Conservation (phyloP, 2,888 invertebrate genomes). For the Hoplodrina ambigua region DNA sequence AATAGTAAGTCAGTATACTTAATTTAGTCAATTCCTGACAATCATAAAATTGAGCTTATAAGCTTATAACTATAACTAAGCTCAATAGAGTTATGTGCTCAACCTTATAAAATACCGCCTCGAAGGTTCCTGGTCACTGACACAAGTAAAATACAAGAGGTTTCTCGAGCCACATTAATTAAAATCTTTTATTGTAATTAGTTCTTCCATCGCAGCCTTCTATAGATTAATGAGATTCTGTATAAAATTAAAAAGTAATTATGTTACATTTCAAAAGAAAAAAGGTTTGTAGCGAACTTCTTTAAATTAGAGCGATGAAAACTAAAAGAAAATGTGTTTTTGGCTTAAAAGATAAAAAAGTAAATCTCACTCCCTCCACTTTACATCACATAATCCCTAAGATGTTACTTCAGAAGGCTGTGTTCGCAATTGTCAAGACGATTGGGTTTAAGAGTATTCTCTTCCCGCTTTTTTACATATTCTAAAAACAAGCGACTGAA, state of each 20-base stretch:
- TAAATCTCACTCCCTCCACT: neutral
- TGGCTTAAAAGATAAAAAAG: neutral
- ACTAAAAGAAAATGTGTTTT: neutral
- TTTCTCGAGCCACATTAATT: slow-evolving; percentile 1
- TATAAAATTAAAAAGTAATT: neutral
- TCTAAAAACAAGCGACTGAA: slow-evolving; percentile 6
- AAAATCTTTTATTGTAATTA: neutral
- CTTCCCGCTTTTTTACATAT: neutral
- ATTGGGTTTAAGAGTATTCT: slow-evolving; percentile 14
- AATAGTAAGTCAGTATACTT: too few species aligned
- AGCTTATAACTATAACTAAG: neutral
- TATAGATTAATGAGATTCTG: neutral
- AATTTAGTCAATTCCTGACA: too few species aligned
- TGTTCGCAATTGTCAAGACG: slow-evolving; percentile 14
- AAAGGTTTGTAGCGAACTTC: neutral
- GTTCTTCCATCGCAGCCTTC: neutral
- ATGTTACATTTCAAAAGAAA: neutral
- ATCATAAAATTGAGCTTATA: too few species aligned
- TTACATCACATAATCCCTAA: neutral
- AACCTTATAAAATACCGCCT: neutral
- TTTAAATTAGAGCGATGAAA: neutral
- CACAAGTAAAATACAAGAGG: neutral
- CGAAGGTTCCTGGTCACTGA: neutral
- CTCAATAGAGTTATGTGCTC: neutral
- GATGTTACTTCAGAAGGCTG: neutral